Conservation (phyloP, 2,113 vertebrate genomes). For the Albula glossodonta region DNA sequence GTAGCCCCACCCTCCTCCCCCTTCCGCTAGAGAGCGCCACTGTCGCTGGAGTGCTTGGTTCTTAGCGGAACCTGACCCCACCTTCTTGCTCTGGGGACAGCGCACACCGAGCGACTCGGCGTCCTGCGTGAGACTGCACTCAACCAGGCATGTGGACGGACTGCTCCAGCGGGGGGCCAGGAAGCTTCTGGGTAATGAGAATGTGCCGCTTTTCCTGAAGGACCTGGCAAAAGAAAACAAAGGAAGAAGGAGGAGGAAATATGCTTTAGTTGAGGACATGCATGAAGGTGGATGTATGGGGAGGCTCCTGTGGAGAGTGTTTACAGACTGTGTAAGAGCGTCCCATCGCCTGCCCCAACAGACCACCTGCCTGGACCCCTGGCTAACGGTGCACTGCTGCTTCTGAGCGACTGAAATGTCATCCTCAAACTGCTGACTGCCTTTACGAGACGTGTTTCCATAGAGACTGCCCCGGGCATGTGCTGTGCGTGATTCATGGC, state of each 20-base stretch:
- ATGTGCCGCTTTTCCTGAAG: neutral
- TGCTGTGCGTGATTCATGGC: neutral
- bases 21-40: slow-evolving; percentile 31
- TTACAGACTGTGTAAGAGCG: neutral
- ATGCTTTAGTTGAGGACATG: too few species aligned
- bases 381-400: neutral
- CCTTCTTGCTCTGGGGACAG: too few species aligned
- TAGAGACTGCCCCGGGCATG: too few species aligned
- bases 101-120: too few species aligned
- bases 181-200: neutral
- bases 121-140: too few species aligned
- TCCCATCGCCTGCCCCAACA: neutral
- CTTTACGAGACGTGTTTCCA: neutral
- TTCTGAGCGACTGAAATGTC: neutral
- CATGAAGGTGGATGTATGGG: neutral
- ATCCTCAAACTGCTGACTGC: neutral
- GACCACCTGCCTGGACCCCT: neutral
- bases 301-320: neutral
- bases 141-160: too few species aligned
- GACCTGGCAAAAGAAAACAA: neutral
- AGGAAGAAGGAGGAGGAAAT: neutral
- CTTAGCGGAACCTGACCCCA: too few species aligned
- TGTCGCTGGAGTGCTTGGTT: neutral
- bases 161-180: neutral
- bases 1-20: slow-evolving; percentile 27